Conservation (phyloP, 2,113 vertebrate genomes). For the Triplophysa siluroides region DNA sequence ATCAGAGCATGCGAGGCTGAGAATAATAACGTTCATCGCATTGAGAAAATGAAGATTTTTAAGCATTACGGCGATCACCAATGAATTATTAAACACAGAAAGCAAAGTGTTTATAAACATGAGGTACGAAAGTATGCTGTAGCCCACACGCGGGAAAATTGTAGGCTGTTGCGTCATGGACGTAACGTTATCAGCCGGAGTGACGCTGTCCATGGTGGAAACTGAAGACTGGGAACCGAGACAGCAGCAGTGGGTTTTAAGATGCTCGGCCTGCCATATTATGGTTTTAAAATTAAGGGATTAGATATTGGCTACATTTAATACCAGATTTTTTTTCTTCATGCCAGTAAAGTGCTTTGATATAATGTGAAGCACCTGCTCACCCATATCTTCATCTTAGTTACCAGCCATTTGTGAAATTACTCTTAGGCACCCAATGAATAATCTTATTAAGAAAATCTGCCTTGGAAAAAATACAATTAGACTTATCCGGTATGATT, state of each 20-base stretch:
- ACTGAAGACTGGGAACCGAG: background rate
- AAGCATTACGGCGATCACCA: conserved; percentile 64
- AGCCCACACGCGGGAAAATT: conserved; percentile 66
- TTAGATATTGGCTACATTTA: background rate
- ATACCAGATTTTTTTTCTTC: background rate
- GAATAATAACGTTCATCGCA: conserved; percentile 67
- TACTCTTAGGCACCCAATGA: conserved; percentile 36
- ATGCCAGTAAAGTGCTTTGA: background rate
- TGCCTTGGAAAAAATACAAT: background rate
- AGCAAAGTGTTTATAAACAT: conserved; percentile 69
- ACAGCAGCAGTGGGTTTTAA: conserved; percentile 18
- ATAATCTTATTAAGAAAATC: conserved; percentile 48
- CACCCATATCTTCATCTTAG: background rate
- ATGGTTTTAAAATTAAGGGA: background rate
- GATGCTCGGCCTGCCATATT: background rate
- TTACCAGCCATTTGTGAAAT: conserved; percentile 61
- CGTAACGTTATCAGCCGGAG: conserved; percentile 30
- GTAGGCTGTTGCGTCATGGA: conserved; percentile 44
- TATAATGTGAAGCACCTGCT: conserved; percentile 19
- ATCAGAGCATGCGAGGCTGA: conserved; percentile 69
- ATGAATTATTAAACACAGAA: conserved; percentile 68
- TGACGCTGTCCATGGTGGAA: conserved; percentile 58
- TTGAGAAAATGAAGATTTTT: conserved; percentile 67
- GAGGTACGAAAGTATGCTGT: conserved; percentile 70
- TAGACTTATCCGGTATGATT: background rate